A percentile compares a stretch with the other conserved stretches of the same genome.
These are phyloP conservation scores for Musca vetustissima DNA, from an alignment of 1,140 invertebrate species.

Conservation along the genomic window DNA sequence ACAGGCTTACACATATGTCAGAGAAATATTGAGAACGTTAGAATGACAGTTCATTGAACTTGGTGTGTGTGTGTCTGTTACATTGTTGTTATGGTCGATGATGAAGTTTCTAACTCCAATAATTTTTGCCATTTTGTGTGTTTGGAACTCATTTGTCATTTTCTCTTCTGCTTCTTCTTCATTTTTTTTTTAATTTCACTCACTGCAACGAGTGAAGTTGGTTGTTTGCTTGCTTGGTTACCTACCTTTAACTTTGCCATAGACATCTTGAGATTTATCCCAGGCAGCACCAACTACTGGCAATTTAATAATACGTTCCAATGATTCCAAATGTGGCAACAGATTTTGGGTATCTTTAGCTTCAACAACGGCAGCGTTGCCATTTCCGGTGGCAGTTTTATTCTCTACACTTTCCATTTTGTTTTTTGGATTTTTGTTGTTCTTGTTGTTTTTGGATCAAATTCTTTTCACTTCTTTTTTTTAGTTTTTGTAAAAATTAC, in stretches of 20 bases:
- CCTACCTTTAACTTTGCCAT: conserved; percentile 61
- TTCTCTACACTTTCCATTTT: conserved; percentile 28
- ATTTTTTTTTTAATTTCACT: background rate
- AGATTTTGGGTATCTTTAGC: conserved; percentile 50
- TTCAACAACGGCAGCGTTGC: conserved; percentile 33
- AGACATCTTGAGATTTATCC: conserved; percentile 60
- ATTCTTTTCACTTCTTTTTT: background rate
- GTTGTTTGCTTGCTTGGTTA: background rate
- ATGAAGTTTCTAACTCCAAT: background rate
- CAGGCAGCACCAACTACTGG: conserved; percentile 61
- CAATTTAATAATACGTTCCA: conserved; percentile 61
- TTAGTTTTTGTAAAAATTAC: conserved; percentile 4
- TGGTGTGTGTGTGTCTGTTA: too few relatives aligned
- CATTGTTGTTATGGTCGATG: too few relatives aligned
- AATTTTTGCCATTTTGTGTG: too few relatives aligned
- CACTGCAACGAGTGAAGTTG: background rate
- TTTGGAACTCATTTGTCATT: too few relatives aligned
- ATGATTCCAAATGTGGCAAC: conserved; percentile 60
- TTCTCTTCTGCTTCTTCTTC: background rate
- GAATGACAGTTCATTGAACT: too few relatives aligned
- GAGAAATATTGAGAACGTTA: too few relatives aligned
- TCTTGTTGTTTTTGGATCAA: conserved; percentile 16
- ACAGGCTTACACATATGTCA: too few relatives aligned
- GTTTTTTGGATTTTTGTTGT: conserved; percentile 1
- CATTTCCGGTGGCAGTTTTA: conserved; percentile 41